Evolutionary conservation across 2,888 invertebrate genomes (phyloP).

Genomic region (Meiosimyza platycephala): DNA sequence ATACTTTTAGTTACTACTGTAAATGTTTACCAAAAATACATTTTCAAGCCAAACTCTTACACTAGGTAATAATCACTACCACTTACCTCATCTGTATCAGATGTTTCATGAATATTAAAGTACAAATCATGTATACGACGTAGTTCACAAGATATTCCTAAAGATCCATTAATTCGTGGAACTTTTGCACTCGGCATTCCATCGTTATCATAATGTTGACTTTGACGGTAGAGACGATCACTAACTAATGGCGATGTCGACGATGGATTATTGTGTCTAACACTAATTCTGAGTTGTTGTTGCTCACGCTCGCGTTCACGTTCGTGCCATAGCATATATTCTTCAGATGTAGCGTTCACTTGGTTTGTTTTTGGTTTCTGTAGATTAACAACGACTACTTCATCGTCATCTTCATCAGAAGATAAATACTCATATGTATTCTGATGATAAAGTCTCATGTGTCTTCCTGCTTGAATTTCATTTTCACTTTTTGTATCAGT

Average conservation of each 20-base stretch:
- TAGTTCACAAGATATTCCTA: constrained; percentile 25
- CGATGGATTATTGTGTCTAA: constrained; percentile 42
- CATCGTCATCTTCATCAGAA: constrained; percentile 40
- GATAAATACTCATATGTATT: constrained; percentile 7
- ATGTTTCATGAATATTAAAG: constrained; percentile 39
- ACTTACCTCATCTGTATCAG: constrained; percentile 37
- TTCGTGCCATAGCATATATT: constrained; percentile 37
- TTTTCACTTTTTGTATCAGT: neutral
- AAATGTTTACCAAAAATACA: too few species aligned
- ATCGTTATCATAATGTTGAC: neutral
- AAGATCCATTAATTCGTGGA: constrained; percentile 31
- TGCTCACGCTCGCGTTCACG: constrained; percentile 40
- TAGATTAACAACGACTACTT: constrained; percentile 40
- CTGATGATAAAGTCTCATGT: neutral
- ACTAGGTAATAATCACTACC: too few species aligned
- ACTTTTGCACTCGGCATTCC: constrained; percentile 32
- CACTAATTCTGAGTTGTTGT: constrained; percentile 37
- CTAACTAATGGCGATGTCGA: constrained; percentile 16
- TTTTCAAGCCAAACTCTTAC: too few species aligned
- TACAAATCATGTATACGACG: constrained; percentile 29
- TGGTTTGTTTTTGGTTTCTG: constrained; percentile 29
- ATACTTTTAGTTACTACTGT: too few species aligned
- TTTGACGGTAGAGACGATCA: constrained; percentile 13
- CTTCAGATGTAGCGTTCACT: constrained; percentile 10
- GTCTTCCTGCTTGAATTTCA: neutral